Conservation (phyloP, 2,888 invertebrate genomes). For the Campaea margaritaria region DNA sequence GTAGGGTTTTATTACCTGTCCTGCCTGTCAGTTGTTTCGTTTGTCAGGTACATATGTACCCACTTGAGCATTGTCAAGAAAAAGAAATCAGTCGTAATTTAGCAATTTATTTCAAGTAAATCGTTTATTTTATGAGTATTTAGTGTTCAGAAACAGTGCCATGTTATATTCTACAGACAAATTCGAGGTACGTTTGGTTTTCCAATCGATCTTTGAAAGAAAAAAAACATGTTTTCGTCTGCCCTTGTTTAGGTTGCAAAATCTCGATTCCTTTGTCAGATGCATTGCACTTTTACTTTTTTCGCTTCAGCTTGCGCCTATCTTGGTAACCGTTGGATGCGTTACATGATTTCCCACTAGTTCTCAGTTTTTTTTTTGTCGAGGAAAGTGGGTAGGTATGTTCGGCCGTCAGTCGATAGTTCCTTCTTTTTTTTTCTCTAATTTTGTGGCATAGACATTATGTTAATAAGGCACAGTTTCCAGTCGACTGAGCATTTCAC, state of each 20-base stretch:
- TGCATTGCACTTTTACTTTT: constrained; percentile 78
- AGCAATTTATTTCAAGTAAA: constrained; percentile 65
- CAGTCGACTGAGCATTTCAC: constrained; percentile 61
- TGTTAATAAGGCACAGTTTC: constrained; percentile 64
- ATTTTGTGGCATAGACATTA: constrained; percentile 38
- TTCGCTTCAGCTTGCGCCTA: constrained; percentile 46
- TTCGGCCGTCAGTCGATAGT: constrained; percentile 26
- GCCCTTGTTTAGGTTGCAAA: constrained; percentile 81
- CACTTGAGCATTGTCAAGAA: constrained; percentile 52
- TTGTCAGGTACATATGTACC: constrained; percentile 54
- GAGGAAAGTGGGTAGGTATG: constrained; percentile 54
- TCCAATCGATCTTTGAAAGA: constrained; percentile 45
- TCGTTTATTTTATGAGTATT: constrained; percentile 65
- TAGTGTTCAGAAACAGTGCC: constrained; percentile 65
- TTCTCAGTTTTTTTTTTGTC: constrained; percentile 52
- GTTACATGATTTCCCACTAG: constrained; percentile 59
- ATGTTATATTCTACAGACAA: constrained; percentile 60
- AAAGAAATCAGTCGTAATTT: constrained; percentile 72
- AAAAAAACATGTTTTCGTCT: constrained; percentile 73
- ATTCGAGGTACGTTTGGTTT: constrained; percentile 56
- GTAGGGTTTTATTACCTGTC: constrained; percentile 64
- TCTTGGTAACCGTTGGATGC: constrained; percentile 42
- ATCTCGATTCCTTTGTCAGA: constrained; percentile 80
- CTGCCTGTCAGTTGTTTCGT: constrained; percentile 46
- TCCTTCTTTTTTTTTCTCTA: constrained; percentile 41